Evolutionary conservation across 2,113 vertebrate genomes (phyloP), one percentile per base, ranked within the genome.

Genomic region (Canis aureus): DNA sequence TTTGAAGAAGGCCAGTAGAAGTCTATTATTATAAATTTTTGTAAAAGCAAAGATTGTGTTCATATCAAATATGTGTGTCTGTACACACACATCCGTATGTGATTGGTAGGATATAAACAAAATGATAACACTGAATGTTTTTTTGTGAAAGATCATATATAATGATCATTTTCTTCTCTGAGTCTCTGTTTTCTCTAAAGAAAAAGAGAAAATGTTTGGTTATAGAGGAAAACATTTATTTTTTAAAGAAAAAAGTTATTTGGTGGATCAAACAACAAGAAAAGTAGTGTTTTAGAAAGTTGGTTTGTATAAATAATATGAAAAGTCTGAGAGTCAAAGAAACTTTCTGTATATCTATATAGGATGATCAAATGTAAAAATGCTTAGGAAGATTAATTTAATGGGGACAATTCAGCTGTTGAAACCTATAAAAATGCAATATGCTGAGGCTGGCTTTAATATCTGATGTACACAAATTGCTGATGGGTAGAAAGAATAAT

Each of bases 361-460:
- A 66, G 49, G n/a, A 74, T 97, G 29, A 92, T 95, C 23, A 92
- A 95, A 95, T 90, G 82, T 82, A 38, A 95, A 96, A 90, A 94
- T 86, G 60, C 80, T 86, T 92, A 87, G 95, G 73, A 96, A 86
- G 95, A 95, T 93, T 92, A 94, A 94, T 97, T 96, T 94, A 92
- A 95, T 92, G 80, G 87, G 74, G 35, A 67, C 60, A 38, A 86
- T 43, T 96, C 71, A 59, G 59, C 66, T 76, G 43, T 29, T 85
- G 59, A 81, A 95, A 89, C 7, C 83, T 87, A 92, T 92, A 87
- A 96, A 97, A 92, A 88, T 69, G 43, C 55, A 95, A 73, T 79
- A 66, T 97, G 67, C 55, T 96, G 73, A 87, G 57, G 29, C 23
- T 95, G 69, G 59, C 59, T 96, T 92, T 97, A 94, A 92, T 97